Base-by-base conservation (phyloP, 1,140 invertebrate genomes). In the Drosophila trapezifrons region DNA sequence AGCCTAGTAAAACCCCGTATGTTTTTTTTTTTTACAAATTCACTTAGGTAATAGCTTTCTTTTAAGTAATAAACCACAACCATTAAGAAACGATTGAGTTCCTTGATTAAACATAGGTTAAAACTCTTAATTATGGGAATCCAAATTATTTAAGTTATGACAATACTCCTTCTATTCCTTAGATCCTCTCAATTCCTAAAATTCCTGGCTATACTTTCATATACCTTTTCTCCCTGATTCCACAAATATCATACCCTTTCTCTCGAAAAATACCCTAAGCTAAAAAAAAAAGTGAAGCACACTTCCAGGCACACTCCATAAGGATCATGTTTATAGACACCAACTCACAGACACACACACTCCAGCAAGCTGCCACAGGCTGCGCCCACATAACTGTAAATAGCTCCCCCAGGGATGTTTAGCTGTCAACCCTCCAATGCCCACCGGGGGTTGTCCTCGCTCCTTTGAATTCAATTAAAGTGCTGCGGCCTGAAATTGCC, bases 331-430 rank as follows among this genome's bases (percentile, higher is more conserved):
- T 89, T 83, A 89, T 89, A 78, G 73, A 89, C 80, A 89, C 59
- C 62, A 69, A 70, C 60, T 66, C 81, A 55, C 54, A 37, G 65
- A 22, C 57, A 71, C 29, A 37, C 20, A 27, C 25, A 37, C 15
- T 62, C 32, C 20, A 18, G 37, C n/a, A 43, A 46, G 52, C 52
- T 38, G 52, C n/a, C 57, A 12, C 35, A 29, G 25, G 9, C 64
- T 43, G 65, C 29, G 46, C 69, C 69, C 56, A 75, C 57, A 76
- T 67, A 76, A 79, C 80, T 73, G 85, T 89, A 89, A 90, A 90
- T 86, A 86, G 86, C 90, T 90, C 87, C 90, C 90, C 51, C 64
- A 90, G 87, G 90, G 90, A 91, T 91, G 90, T 91, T 91, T 91
- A 91, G 81, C 71, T 70, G 83, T 79, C 83, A 77, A 73, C 78